Base-by-base conservation (phyloP, 2,797 vertebrate genomes). In the Anas bernieri region DNA sequence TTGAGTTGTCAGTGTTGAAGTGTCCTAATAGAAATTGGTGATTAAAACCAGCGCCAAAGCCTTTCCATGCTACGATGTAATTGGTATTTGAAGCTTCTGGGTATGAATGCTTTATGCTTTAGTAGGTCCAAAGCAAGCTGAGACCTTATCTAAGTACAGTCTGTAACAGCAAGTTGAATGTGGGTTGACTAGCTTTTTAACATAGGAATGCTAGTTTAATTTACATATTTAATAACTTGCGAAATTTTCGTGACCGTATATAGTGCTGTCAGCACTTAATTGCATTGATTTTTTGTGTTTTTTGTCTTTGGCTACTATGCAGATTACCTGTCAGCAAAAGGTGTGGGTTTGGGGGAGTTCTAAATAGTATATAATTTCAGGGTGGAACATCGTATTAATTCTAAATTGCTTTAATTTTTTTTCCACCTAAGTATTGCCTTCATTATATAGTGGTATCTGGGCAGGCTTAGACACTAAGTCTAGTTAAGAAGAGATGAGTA, bases 81-180 rank as follows among this genome's bases (percentile, higher is more conserved):
- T 37, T 64, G 41, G 23, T 76, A n/a, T 56, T 50, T 73, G 37
- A 79, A 73, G 17, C 33, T 41, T 79, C n/a, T 62, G 23, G 16
- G 1, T 61, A 5, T 35, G 26, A 37, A 39, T 14, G 4, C 6
- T 54, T 55, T 3, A 1, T 68, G 18, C 1, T 0, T 66, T 22
- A 62, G 33, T 28, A 76, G 35, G 69, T 54, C 22, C 1, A 15
- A n/a, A 28, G 68, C 31, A 86, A 3, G 8, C 6, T 6, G 22
- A 13, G 41, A 30, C 14, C 30, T n/a, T 1, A 18, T 6, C 4
- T 52, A 6, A 17, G 11, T 55, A 3, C 12, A 2, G 5, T 69
- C 11, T 63, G 3, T 39, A 73, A 25, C 20, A 69, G 17, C 33
- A 66, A 77, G 69, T 28, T 62, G 22, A 33, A 22, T 54, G 31